Base-by-base conservation (phyloP, 2,797 vertebrate species). In the Tragopan temminckii region DNA sequence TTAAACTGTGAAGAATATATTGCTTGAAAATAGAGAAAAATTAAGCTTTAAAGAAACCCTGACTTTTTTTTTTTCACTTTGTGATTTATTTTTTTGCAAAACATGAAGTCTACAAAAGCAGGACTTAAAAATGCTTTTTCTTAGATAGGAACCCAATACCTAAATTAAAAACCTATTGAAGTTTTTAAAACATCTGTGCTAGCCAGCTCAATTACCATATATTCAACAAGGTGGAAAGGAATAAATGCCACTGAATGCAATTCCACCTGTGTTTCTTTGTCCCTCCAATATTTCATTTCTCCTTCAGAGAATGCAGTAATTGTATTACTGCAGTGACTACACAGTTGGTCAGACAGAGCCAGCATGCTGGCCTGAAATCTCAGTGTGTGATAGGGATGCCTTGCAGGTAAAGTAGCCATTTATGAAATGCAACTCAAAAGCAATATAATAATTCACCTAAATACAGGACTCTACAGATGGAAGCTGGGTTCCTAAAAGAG, bases 351-450 rank as follows among this genome's bases (percentile, higher is more conserved):
- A 68, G 53, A 52, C 21, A 31, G 31, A 84, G 62, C 52, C 59
- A 70, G 67, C 52, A 12, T 1, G 33, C 29, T 62, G 20, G 59
- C 59, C 52, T 48, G 27, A 63, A 62, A 79, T 48, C 35, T 40
- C 16, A 71, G 87, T 1, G 0, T 38, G 58, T 42, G 27, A 42
- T 13, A 80, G 61, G 29, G 62, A 68, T 46, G 79, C 53, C 72
- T 82, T 58, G 59, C 69, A 85, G 74, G 52, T 76, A 66, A 89
- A 93, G 74, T 42, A 86, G 74, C 67, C 75, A 68, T 64, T 89
- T 68, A 84, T 52, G 77, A 91, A 87, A 14, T 14, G 21, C 31
- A 42, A n/a, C 78, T 82, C 75, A 68, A 71, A 93, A 80, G 58
- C 58, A 50, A 80, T 75, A 29, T 2, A 81, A 53, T 62, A 71